phyloP scores from a whole-genome alignment of 1,140 invertebrate genomes.

The Leptopilina clavipes region DNA sequence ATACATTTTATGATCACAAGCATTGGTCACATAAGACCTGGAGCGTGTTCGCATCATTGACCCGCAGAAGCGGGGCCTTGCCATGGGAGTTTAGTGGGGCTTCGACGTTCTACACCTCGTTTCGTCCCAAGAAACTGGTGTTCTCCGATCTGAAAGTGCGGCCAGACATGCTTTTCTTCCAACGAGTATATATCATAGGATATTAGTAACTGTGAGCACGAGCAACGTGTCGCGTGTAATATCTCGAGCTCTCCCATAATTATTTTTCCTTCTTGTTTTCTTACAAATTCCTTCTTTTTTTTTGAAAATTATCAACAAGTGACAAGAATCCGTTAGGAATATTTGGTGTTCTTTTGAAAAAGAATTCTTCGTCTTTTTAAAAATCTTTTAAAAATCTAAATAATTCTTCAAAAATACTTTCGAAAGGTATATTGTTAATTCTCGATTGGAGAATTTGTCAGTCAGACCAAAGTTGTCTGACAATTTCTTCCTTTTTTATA shows the following conservation, averaged over 20 bases:
- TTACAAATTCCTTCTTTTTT: neutral
- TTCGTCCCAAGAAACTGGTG: neutral
- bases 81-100: slow-evolving; percentile 60
- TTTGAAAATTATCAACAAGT: too few relatives aligned
- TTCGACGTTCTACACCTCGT: slow-evolving; percentile 16
- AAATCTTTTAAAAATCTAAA: too few relatives aligned
- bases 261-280: neutral
- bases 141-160: slow-evolving; percentile 62
- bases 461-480: slow-evolving; percentile 36
- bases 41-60: slow-evolving; percentile 40
- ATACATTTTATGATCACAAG: slow-evolving; percentile 37
- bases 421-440: neutral
- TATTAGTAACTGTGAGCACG: slow-evolving; percentile 67
- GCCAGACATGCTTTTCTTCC: slow-evolving; percentile 63
- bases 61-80: slow-evolving; percentile 46
- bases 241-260: slow-evolving; percentile 35
- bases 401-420: too few relatives aligned
- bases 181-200: slow-evolving; percentile 51
- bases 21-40: slow-evolving; percentile 39
- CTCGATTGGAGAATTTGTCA: neutral
- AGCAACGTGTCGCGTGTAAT: slow-evolving; percentile 60
- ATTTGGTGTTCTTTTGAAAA: too few relatives aligned
- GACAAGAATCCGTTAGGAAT: too few relatives aligned
- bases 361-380: too few relatives aligned
- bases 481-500: slow-evolving; percentile 15